phyloP scores from a whole-genome alignment of 2,888 invertebrate species.

The Rhyacophila evoluta region DNA sequence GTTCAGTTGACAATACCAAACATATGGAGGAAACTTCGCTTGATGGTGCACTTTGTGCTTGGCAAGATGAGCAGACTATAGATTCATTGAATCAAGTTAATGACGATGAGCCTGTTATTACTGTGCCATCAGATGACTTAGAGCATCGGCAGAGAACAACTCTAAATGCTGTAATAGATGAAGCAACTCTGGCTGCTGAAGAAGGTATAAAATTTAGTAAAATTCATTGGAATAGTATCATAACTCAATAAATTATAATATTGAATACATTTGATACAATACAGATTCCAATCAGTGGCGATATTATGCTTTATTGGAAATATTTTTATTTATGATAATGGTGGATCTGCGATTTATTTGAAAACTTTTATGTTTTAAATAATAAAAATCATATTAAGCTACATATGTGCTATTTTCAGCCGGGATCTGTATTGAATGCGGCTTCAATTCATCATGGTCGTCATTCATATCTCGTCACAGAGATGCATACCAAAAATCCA shows the following conservation, averaged over 20 bases:
- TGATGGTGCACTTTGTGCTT: not conserved
- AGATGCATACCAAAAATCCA: constrained; percentile 36
- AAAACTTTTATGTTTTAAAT: too few relatives aligned
- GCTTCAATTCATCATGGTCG: constrained; percentile 44
- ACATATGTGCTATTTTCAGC: too few relatives aligned
- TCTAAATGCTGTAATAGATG: not conserved
- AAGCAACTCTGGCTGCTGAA: not conserved
- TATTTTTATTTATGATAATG: too few relatives aligned
- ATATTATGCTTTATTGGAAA: too few relatives aligned
- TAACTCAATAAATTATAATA: too few relatives aligned
- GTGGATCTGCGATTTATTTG: too few relatives aligned
- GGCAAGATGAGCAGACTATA: not conserved
- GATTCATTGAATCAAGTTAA: not conserved
- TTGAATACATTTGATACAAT: too few relatives aligned
- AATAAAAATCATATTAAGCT: too few relatives aligned
- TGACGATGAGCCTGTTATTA: not conserved
- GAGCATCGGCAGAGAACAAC: not conserved
- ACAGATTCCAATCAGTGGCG: too few relatives aligned
- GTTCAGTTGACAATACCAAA: too few relatives aligned
- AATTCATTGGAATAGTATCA: too few relatives aligned
- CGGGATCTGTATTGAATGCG: constrained; percentile 48
- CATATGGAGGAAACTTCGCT: not conserved
- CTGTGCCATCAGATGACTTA: not conserved
- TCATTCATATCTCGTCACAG: constrained; percentile 46
- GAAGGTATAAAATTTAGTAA: too few relatives aligned